A percentile compares a stretch with the other conserved stretches of the same genome.
phyloP scores from a whole-genome alignment of 2,888 invertebrate genomes.

The Catocala fraxini region DNA sequence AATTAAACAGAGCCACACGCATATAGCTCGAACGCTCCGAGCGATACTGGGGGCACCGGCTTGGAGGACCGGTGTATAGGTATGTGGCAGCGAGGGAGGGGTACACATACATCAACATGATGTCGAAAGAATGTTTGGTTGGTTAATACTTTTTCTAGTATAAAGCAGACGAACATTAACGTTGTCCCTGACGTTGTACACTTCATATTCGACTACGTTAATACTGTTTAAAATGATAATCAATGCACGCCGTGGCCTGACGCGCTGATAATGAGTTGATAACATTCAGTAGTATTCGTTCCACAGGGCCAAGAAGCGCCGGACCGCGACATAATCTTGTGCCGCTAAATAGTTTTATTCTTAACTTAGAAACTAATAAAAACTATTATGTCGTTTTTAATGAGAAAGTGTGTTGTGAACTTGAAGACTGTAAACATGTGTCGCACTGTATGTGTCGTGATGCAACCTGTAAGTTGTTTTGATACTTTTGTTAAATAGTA shows the following conservation, averaged over 20 bases:
- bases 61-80: background rate
- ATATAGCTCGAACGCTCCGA: background rate
- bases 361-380: constrained; percentile 26
- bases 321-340: constrained; percentile 53
- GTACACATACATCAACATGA: background rate
- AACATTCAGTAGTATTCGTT: constrained; percentile 68
- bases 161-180: constrained; percentile 56
- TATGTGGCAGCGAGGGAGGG: background rate
- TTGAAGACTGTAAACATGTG: constrained; percentile 66
- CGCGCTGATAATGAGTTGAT: constrained; percentile 72
- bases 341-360: constrained; percentile 19
- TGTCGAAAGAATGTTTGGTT: background rate
- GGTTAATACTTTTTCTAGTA: constrained; percentile 4
- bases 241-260: constrained; percentile 54
- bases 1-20: background rate
- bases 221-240: constrained; percentile 75
- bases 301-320: constrained; percentile 49
- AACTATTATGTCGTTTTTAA: constrained; percentile 70
- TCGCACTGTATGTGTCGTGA: constrained; percentile 59
- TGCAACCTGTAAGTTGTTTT: constrained; percentile 69
- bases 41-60: background rate
- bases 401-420: constrained; percentile 72
- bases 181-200: constrained; percentile 51
- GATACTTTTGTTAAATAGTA: background rate
- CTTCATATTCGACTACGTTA: constrained; percentile 58